Evolutionary conservation across 2,888 invertebrate genomes (phyloP).

Genomic region (Flexamia atlantica): DNA sequence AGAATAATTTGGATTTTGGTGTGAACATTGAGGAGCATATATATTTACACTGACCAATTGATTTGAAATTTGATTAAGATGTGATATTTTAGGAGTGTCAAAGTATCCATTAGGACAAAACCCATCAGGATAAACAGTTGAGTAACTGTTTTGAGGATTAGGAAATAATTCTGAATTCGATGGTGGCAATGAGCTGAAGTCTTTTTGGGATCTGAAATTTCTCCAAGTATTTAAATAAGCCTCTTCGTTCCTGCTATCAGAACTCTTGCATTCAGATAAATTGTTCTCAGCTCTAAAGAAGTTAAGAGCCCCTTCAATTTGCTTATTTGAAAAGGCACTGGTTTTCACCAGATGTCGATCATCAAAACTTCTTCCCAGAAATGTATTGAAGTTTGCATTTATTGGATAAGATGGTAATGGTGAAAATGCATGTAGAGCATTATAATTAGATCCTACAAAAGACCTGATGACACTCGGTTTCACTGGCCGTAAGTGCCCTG

Average conservation of each 20-base stretch:
- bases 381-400: background rate
- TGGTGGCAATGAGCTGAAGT: background rate
- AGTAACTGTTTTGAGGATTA: background rate
- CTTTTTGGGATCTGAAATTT: background rate
- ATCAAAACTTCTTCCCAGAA: background rate
- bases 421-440: background rate
- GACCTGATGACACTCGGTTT: slow-evolving; percentile 13
- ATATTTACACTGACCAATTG: slow-evolving; percentile 21
- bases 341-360: background rate
- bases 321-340: background rate
- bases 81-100: background rate
- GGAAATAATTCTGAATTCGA: background rate
- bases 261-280: background rate
- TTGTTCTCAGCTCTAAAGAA: background rate
- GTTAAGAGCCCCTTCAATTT: background rate
- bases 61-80: background rate
- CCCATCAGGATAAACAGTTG: background rate
- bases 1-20: background rate
- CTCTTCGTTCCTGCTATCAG: background rate
- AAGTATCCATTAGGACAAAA: background rate
- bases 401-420: background rate
- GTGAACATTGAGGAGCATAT: background rate
- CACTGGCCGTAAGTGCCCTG: background rate
- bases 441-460: background rate
- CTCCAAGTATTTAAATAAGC: background rate